These are phyloP conservation scores for Macroglossus sobrinus DNA, from an alignment of 2,113 vertebrate species.

Conservation along the genomic window DNA sequence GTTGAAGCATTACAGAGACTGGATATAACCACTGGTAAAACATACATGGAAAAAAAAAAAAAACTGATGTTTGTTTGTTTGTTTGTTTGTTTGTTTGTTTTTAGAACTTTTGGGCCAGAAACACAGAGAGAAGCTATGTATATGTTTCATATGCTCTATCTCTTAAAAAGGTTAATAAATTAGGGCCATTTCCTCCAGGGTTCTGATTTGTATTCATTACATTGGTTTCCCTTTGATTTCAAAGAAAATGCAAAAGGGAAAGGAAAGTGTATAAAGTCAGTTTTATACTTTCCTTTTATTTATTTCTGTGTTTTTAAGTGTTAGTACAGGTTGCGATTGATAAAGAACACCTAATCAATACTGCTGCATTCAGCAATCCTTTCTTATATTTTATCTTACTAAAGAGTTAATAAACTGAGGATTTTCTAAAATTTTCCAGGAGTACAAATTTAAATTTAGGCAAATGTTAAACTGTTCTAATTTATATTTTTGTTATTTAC, in stretches of 20 bases:
- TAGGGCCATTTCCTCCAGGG: background rate
- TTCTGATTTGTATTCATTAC: background rate
- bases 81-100: background rate
- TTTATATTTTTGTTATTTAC: background rate
- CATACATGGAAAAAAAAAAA: background rate
- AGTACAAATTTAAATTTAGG: slow-evolving; percentile 34
- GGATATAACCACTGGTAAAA: background rate
- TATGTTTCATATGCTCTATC: background rate
- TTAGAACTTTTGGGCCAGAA: background rate
- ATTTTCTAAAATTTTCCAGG: background rate
- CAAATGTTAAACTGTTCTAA: background rate
- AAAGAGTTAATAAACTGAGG: background rate
- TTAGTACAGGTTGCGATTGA: background rate
- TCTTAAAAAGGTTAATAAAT: background rate
- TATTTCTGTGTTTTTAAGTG: background rate
- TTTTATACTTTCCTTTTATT: background rate
- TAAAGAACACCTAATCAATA: background rate
- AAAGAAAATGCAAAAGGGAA: background rate
- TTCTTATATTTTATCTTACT: background rate
- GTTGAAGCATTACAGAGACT: background rate
- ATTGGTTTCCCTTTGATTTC: background rate
- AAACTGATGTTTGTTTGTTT: background rate
- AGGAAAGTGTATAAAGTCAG: background rate
- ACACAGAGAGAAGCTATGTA: background rate
- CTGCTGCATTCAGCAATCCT: background rate